Percentiles rank a stretch among this genome's conserved stretches.
These are phyloP conservation scores for Linnaemya vulpina DNA, from an alignment of 2,888 invertebrate species.

Conservation along the genomic window DNA sequence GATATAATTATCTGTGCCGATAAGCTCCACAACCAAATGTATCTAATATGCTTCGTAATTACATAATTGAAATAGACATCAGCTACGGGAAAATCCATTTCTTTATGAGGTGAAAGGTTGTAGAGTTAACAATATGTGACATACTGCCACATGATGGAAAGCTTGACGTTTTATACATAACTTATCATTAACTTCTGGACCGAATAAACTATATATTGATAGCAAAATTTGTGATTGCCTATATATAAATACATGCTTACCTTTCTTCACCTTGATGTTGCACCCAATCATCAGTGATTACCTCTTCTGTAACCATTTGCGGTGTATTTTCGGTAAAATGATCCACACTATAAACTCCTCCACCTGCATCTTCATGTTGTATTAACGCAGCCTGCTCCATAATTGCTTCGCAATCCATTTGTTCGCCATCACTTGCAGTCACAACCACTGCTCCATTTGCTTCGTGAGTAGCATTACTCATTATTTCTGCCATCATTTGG, in stretches of 20 bases:
- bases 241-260: constrained; percentile 80
- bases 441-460: constrained; percentile 77
- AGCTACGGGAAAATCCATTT: too few relatives aligned
- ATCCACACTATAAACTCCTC: constrained; percentile 73
- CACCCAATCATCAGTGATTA: constrained; percentile 92
- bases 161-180: too few relatives aligned
- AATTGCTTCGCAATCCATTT: constrained; percentile 69
- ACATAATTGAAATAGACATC: too few relatives aligned
- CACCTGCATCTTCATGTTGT: constrained; percentile 70
- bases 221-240: too few relatives aligned
- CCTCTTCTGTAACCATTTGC: constrained; percentile 90
- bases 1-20: too few relatives aligned
- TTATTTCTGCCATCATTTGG: constrained; percentile 80
- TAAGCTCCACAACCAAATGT: too few relatives aligned
- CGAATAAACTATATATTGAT: background rate
- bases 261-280: constrained; percentile 88
- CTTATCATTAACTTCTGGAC: too few relatives aligned
- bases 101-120: too few relatives aligned
- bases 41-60: too few relatives aligned
- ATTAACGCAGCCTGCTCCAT: constrained; percentile 67
- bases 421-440: constrained; percentile 74
- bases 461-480: constrained; percentile 74
- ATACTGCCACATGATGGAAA: too few relatives aligned
- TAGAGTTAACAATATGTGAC: too few relatives aligned
- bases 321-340: constrained; percentile 84